Evolutionary conservation across 2,797 vertebrate genomes (phyloP).

Genomic region (Gymnopithys bicolor): DNA sequence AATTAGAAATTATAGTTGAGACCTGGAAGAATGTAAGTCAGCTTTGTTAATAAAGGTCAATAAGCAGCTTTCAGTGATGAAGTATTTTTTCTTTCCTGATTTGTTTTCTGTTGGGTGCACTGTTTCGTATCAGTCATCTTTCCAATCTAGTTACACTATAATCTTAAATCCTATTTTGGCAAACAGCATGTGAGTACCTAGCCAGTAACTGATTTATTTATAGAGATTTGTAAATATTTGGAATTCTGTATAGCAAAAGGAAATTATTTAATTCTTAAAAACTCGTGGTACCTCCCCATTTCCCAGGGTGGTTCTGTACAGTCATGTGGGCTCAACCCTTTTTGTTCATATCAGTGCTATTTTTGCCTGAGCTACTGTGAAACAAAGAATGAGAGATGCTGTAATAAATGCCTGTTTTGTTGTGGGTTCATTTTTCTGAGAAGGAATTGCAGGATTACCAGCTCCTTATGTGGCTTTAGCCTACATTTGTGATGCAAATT

Average conservation of each 20-base stretch:
- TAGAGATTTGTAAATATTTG: background rate
- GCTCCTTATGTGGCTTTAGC: background rate
- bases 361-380: background rate
- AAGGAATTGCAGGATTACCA: background rate
- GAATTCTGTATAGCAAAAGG: background rate
- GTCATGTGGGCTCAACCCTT: background rate
- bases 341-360: background rate
- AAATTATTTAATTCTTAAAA: background rate
- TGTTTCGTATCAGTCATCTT: background rate
- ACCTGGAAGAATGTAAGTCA: background rate
- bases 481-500: background rate
- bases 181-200: background rate
- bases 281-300: background rate
- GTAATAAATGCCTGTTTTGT: background rate
- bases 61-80: background rate
- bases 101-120: background rate
- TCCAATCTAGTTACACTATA: background rate
- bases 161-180: background rate
- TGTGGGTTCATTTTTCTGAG: background rate
- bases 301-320: background rate
- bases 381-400: background rate
- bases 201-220: background rate
- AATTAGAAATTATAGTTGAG: background rate
- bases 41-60: background rate
- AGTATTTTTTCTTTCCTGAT: background rate